Percentiles rank a stretch among this genome's conserved stretches.
phyloP scores from a whole-genome alignment of 2,113 vertebrate genomes.

The Pavo muticus region DNA sequence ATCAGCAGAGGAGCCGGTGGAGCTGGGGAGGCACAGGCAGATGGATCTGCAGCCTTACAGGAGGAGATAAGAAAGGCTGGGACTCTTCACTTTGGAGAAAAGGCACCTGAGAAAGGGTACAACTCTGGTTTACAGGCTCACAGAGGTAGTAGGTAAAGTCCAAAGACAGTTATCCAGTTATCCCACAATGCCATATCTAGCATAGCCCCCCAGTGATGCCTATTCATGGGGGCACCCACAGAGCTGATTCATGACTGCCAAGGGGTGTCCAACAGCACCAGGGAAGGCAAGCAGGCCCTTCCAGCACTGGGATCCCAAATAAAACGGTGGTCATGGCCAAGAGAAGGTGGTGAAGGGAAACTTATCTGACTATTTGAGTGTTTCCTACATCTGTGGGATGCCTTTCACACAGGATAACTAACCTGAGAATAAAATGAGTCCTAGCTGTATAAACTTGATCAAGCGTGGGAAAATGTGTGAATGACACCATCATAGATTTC shows the following conservation, averaged over 20 bases:
- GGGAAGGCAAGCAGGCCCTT: not conserved
- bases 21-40: not conserved
- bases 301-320: not conserved
- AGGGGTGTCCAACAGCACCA: not conserved
- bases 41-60: not conserved
- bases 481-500: not conserved
- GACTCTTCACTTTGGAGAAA: not conserved
- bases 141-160: not conserved
- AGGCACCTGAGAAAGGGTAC: not conserved
- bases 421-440: not conserved
- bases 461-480: not conserved
- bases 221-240: not conserved
- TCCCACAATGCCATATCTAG: rapidly evolving
- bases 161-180: not conserved
- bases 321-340: not conserved
- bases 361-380: not conserved
- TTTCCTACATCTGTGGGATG: not conserved
- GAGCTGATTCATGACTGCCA: not conserved
- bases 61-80: not conserved
- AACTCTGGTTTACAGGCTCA: not conserved
- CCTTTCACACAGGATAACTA: not conserved
- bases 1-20: not conserved
- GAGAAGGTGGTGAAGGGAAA: not conserved
- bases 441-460: not conserved
- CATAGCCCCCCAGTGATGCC: not conserved